Percentiles rank a stretch among this genome's conserved stretches.
These are phyloP conservation scores for Dryobates pubescens DNA, from an alignment of 2,797 vertebrate species.

Conservation along the genomic window DNA sequence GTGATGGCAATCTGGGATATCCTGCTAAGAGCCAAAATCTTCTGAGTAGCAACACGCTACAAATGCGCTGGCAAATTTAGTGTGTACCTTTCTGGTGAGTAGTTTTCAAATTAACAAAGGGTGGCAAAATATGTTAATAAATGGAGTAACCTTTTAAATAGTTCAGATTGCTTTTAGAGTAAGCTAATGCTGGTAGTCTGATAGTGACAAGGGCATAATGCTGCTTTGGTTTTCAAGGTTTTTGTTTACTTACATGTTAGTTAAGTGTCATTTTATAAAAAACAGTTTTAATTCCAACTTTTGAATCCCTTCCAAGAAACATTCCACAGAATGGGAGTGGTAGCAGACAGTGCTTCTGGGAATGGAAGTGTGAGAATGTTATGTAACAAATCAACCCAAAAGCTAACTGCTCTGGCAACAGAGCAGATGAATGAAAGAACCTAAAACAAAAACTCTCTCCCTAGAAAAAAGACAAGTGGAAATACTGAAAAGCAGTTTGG, in stretches of 20 bases:
- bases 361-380: constrained; percentile 3
- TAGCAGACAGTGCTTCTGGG: background rate
- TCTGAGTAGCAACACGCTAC: background rate
- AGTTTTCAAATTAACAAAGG: background rate
- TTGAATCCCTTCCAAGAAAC: background rate
- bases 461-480: background rate
- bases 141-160: background rate
- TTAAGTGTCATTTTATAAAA: background rate
- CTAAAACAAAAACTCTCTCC: background rate
- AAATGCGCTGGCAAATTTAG: background rate
- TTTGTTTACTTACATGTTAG: background rate
- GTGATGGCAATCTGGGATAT: background rate
- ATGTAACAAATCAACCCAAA: background rate
- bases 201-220: background rate
- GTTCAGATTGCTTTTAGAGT: background rate
- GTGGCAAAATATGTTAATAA: background rate
- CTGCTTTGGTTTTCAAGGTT: background rate
- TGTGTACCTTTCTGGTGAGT: background rate
- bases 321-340: constrained; percentile 10
- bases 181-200: background rate
- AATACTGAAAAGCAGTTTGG: background rate
- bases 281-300: background rate
- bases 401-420: background rate
- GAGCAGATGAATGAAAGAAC: background rate
- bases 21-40: background rate